Base-by-base conservation (phyloP, 1,140 invertebrate species). In the Eueides isabella region DNA sequence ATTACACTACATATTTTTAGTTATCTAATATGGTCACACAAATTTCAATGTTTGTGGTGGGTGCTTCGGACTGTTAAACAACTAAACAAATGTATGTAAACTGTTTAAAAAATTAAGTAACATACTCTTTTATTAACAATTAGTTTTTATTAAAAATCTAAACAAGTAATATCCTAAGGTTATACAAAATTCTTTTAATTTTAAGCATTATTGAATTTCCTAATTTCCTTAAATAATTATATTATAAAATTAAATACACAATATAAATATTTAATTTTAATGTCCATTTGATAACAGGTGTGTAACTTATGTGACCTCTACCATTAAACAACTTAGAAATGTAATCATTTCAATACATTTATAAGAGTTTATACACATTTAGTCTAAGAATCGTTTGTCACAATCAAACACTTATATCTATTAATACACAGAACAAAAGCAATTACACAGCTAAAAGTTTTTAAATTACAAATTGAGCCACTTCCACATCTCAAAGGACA, bases 381-480 rank as follows among this genome's bases (percentile, higher is more conserved):
- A 68, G 5, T 68, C 55, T 69, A 69, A 69, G 67, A 30, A 61
- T 61, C 26, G 48, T 61, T 69, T 61, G 67, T 69, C 33, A 61
- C 67, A 69, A 69, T 61, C 48, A 61, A 55, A 55, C 48, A 55
- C 48, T 55, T 55, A 55, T 11, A 55, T 19, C 31, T 61, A 69
- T 69, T n/a, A 67, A 48, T 67, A 69, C 67, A 69, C 67, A 33
- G 33, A 69, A 69, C 48, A 30, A 61, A 69, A 31, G 11, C n/a
- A 67, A n/a, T 61, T 48, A 55, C 28, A 69, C 31, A 33, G 33
- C 19, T 48, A 33, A 35, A 61, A 35, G 67, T 67, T 73, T 67
- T 67, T 67, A 63, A 48, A 61, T 55, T 73, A 73, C 66, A 68
- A 41, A 31, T 73, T 73, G 72, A 73, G 72, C 72, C 65, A 68